phyloP scores from a whole-genome alignment of 2,888 invertebrate species.

The Cantharis lateralis region DNA sequence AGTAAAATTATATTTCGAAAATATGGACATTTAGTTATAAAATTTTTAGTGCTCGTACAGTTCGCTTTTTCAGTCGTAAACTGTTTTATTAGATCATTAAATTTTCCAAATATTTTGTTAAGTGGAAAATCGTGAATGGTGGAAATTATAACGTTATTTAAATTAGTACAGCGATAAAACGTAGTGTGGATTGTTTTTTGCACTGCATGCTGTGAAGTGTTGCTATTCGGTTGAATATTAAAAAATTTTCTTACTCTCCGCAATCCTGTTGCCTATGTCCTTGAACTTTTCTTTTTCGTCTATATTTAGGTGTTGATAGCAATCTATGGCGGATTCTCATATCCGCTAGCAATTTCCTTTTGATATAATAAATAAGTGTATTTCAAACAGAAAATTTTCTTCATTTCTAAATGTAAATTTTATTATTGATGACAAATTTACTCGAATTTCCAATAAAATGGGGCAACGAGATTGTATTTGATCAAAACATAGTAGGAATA shows the following conservation, averaged over 20 bases:
- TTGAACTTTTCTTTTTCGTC: constrained; percentile 3
- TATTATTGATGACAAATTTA: background rate
- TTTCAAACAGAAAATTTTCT: background rate
- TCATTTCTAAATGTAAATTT: background rate
- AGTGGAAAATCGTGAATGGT: background rate
- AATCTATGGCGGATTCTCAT: constrained; percentile 3
- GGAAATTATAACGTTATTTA: background rate
- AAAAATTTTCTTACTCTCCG: background rate
- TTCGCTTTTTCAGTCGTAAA: background rate
- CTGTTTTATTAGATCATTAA: background rate
- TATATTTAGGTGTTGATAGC: constrained; percentile 3
- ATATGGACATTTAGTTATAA: background rate
- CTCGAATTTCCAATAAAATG: background rate
- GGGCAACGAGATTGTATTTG: background rate
- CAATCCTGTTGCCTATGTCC: background rate
- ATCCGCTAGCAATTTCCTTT: constrained; percentile 3
- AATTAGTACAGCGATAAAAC: background rate
- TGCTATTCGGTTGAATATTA: background rate
- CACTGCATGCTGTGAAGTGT: background rate
- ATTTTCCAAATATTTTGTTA: background rate
- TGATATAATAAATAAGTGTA: background rate
- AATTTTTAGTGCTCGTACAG: background rate
- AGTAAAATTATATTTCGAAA: background rate
- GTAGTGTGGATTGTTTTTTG: background rate
- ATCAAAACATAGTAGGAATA: no score